A percentile compares a stretch with the other conserved stretches of the same genome.
phyloP scores from a whole-genome alignment of 1,140 invertebrate species.

The Maconellicoccus hirsutus region DNA sequence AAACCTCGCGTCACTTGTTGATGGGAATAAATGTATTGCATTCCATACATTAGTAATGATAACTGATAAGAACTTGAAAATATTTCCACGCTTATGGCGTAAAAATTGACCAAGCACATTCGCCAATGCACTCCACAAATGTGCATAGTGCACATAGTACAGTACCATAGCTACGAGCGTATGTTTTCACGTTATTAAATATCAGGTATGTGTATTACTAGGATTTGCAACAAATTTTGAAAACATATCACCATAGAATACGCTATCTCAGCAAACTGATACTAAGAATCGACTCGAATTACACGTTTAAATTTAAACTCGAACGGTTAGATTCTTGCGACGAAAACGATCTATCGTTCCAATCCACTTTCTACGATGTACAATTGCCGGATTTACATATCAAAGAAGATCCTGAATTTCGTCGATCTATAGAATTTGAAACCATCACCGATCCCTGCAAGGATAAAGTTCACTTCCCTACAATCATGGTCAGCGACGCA shows the following conservation, averaged over 20 bases:
- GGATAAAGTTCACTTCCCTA: background rate
- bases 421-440: background rate
- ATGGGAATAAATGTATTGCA: too few species aligned
- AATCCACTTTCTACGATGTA: background rate
- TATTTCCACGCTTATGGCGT: too few species aligned
- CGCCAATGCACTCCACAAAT: too few species aligned
- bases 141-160: background rate
- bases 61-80: too few species aligned
- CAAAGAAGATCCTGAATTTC: background rate
- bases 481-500: background rate
- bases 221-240: conserved; percentile 7
- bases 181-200: background rate
- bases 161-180: too few species aligned
- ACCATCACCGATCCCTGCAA: background rate
- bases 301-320: background rate
- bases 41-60: too few species aligned
- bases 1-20: too few species aligned
- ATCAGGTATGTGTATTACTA: background rate
- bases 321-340: background rate
- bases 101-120: too few species aligned
- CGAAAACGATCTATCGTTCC: background rate
- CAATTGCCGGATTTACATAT: background rate
- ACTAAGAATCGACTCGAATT: background rate
- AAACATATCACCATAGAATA: background rate
- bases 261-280: background rate